phyloP scores from a whole-genome alignment of 2,113 vertebrate species.

The Setophaga kirtlandii region DNA sequence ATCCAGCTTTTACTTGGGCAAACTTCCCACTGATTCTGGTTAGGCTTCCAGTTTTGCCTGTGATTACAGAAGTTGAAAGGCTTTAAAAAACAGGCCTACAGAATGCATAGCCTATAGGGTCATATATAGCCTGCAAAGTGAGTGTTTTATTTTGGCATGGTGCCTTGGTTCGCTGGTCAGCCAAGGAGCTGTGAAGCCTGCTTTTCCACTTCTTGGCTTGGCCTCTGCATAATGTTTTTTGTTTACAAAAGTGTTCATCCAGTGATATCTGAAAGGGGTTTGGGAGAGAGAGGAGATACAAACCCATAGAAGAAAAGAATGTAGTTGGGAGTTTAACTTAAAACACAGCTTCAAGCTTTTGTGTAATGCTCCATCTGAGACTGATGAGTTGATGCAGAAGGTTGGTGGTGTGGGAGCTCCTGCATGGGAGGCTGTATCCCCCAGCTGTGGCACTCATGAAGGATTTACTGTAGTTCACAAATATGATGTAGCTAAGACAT shows the following conservation, averaged over 20 bases:
- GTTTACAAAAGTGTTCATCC: neutral
- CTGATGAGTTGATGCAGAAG: accelerated
- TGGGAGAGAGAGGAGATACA: neutral
- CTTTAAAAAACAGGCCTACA: neutral
- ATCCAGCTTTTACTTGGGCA: neutral
- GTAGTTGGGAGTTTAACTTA: neutral
- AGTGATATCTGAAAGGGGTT: neutral
- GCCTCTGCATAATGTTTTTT: neutral
- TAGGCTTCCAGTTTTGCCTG: neutral
- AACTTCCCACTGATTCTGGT: neutral
- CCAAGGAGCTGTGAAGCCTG: neutral
- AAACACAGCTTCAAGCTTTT: neutral
- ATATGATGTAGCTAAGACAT: accelerated
- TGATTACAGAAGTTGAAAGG: neutral
- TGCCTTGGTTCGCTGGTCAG: neutral
- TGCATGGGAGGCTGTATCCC: neutral
- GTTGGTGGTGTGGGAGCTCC: neutral
- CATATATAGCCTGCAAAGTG: neutral
- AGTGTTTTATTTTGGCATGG: neutral
- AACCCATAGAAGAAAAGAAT: neutral
- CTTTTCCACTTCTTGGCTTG: neutral
- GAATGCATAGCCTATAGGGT: neutral
- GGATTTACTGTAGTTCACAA: neutral
- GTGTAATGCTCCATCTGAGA: neutral
- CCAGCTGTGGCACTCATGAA: neutral